These are phyloP conservation scores for Porphyrio hochstetteri DNA, from an alignment of 2,113 vertebrate species.

Conservation along the genomic window DNA sequence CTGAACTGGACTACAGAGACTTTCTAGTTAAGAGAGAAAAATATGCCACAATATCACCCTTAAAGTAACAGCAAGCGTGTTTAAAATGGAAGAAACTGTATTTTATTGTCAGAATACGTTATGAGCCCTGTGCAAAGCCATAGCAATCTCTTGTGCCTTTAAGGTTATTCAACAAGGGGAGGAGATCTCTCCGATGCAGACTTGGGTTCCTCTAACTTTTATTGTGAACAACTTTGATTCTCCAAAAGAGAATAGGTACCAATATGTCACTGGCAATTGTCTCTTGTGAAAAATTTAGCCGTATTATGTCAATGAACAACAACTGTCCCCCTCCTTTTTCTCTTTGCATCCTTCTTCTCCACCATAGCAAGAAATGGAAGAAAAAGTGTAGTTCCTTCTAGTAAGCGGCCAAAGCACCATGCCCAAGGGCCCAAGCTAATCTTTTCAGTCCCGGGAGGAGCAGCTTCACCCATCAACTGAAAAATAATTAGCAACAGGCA, in stretches of 20 bases:
- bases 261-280: neutral
- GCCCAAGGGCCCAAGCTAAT: neutral
- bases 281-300: accelerated
- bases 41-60: neutral
- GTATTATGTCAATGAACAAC: neutral
- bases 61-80: neutral
- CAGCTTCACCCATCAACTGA: neutral
- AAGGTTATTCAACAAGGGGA: neutral
- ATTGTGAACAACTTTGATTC: neutral
- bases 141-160: neutral
- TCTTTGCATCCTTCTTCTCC: neutral
- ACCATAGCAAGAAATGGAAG: neutral
- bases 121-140: neutral
- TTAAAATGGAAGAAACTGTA: neutral
- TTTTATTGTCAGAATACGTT: neutral
- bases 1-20: neutral
- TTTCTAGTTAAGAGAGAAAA: neutral
- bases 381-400: neutral
- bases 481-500: neutral
- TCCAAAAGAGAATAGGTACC: neutral
- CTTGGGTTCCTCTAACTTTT: neutral
- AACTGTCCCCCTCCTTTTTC: neutral
- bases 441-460: neutral
- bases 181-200: neutral
- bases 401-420: accelerated